Evolutionary conservation across 2,888 invertebrate species (phyloP), one percentile per base, ranked within the genome.

Genomic region (Drosophila colorata): DNA sequence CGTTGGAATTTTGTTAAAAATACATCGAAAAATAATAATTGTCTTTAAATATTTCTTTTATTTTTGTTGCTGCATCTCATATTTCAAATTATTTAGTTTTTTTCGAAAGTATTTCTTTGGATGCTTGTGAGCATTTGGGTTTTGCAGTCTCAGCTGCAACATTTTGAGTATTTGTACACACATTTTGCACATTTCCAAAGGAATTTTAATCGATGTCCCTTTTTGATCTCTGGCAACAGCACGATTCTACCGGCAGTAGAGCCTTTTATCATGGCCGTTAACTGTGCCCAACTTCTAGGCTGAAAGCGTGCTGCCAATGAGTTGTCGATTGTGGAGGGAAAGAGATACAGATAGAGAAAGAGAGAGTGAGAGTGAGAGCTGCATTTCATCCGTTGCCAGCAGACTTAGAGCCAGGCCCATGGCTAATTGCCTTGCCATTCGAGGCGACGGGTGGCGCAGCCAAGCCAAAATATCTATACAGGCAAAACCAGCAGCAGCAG

Each of bases 161-260:
- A 48, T 41, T 53, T 57, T 47, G 16, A 51, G 72, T 49, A 58
- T 63, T 59, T 52, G 33, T 44, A 40, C 37, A 28, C 40, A 28
- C 57, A 70, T 63, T 69, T 64, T 48, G 8, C 38, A 31, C 23
- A 73, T 63, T 77, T 57, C 41, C 47, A 18, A 28, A 47, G 64
- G 80, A 83, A 81, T 86, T 83, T 75, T 59, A 83, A 84, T 83
- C 84, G 81, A 73, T 43, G 31, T 67, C 46, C 38, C 67, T 63
- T 78, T 82, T 82, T 82, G 87, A 86, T 86, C 80, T 80, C 60
- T 37, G 61, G 25, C 67, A 67, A 40, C 33, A 33, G 13, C 74
- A 48, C 56, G 61, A 58, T 35, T 52, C 28, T 44, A 9, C 18
- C 35, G 14, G 40, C 61, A 43, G 20, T 14, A 66, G 48, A 38